Percentiles rank a stretch among this genome's conserved stretches.
phyloP scores from a whole-genome alignment of 2,888 invertebrate species.

The Lottia scabra region DNA sequence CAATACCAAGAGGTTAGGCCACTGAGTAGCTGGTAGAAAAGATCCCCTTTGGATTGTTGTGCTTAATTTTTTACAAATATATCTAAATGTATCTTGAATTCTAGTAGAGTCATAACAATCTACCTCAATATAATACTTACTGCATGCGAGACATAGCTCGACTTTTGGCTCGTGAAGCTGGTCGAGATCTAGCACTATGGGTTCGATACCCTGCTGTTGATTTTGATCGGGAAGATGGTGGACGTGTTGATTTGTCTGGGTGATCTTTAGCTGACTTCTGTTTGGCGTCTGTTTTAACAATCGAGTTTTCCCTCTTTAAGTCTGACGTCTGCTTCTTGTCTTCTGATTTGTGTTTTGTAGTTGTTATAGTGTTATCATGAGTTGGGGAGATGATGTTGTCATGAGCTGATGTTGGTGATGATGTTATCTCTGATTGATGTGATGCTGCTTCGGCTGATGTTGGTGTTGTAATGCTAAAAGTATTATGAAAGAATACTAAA shows the following conservation, averaged over 20 bases:
- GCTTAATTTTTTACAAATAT: background rate
- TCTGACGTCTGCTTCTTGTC: background rate
- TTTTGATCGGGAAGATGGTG: constrained; percentile 28
- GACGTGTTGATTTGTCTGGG: constrained; percentile 26
- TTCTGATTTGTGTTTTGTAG: background rate
- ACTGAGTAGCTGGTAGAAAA: too few species aligned
- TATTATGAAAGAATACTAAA: too few species aligned
- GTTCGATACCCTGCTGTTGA: constrained; percentile 18
- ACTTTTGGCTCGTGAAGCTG: constrained; percentile 45
- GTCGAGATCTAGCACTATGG: constrained; percentile 32
- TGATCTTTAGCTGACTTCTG: background rate
- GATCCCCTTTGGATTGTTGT: too few species aligned
- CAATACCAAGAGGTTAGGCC: too few species aligned
- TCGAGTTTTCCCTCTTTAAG: background rate
- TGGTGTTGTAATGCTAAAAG: too few species aligned
- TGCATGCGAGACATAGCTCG: constrained; percentile 32
- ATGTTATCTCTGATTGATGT: too few species aligned
- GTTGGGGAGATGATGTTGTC: background rate
- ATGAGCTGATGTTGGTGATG: too few species aligned
- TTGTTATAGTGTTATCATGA: background rate
- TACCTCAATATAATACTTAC: background rate
- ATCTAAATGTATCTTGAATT: too few species aligned
- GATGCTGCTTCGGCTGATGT: too few species aligned
- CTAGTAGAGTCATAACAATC: background rate
- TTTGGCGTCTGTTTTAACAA: background rate